phyloP scores from a whole-genome alignment of 37 sponge, comb jelly and placozoan species.

The Tethya wilhelma region DNA sequence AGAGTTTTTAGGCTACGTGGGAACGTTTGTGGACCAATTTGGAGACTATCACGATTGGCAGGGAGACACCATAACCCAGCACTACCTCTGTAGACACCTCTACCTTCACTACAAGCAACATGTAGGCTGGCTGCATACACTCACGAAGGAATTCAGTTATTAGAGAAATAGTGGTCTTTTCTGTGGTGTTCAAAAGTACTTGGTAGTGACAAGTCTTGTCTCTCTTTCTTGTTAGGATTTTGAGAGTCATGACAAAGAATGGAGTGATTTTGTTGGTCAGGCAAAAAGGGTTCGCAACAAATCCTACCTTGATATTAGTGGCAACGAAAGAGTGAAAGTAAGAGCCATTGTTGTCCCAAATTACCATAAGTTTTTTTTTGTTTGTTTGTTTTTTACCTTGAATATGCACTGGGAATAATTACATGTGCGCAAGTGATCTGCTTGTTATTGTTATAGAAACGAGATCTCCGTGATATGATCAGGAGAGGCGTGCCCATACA shows the following conservation, averaged over 20 bases:
- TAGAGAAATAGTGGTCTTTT: not conserved
- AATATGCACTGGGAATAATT: not conserved
- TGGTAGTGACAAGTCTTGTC: too few species aligned
- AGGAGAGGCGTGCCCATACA: slow-evolving; percentile 48
- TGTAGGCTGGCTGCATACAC: too few species aligned
- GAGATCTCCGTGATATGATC: slow-evolving; percentile 30
- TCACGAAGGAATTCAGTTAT: not conserved
- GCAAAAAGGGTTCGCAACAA: not conserved
- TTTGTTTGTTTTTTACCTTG: too few species aligned
- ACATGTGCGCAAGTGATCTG: not conserved
- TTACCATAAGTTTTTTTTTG: too few species aligned
- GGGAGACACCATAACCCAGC: slow-evolving; percentile 31
- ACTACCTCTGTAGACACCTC: slow-evolving; percentile 68
- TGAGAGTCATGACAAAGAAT: not conserved
- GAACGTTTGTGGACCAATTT: slow-evolving; percentile 68
- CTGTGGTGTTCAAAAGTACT: too few species aligned
- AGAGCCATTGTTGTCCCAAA: too few species aligned
- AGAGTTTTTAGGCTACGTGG: not conserved
- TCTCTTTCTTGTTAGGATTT: not conserved
- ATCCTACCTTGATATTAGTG: not conserved
- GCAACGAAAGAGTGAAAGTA: not conserved
- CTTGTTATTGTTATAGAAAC: not conserved
- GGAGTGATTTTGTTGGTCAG: slow-evolving; percentile 1
- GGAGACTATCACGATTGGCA: slow-evolving; percentile 78
- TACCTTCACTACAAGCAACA: slow-evolving; percentile 73